These are phyloP conservation scores for Passer domesticus DNA, from an alignment of 2,113 vertebrate genomes.

Conservation along the genomic window DNA sequence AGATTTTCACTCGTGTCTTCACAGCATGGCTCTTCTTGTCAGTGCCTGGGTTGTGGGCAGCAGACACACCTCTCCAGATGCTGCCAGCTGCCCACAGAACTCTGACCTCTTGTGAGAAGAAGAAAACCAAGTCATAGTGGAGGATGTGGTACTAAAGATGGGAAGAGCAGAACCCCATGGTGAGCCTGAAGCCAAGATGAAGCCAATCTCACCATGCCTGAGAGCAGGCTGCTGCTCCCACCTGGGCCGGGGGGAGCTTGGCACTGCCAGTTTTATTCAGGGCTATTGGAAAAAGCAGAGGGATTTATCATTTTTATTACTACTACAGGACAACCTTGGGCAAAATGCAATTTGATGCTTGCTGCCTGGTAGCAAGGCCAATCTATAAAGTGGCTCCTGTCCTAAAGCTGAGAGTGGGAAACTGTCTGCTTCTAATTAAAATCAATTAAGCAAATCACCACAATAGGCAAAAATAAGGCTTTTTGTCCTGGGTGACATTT, in stretches of 20 bases:
- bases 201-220: accelerated
- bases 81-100: neutral
- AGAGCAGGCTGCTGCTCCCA: neutral
- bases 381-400: neutral
- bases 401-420: neutral
- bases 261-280: neutral
- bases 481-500: neutral
- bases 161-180: neutral
- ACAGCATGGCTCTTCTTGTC: accelerated
- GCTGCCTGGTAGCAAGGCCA: neutral
- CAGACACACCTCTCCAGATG: accelerated
- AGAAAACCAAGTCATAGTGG: accelerated
- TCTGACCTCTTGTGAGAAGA: neutral
- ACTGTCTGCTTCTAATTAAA: neutral
- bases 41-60: neutral
- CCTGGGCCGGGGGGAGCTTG: neutral
- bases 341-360: neutral
- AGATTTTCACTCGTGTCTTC: neutral
- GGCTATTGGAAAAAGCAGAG: neutral
- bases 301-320: neutral
- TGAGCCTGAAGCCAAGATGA: neutral
- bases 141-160: neutral
- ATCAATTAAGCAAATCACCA: neutral
- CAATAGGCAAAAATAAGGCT: neutral
- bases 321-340: neutral